Percentiles rank a stretch among this genome's conserved stretches.
phyloP scores from a whole-genome alignment of 2,888 invertebrate genomes.

The Suillia variegata region DNA sequence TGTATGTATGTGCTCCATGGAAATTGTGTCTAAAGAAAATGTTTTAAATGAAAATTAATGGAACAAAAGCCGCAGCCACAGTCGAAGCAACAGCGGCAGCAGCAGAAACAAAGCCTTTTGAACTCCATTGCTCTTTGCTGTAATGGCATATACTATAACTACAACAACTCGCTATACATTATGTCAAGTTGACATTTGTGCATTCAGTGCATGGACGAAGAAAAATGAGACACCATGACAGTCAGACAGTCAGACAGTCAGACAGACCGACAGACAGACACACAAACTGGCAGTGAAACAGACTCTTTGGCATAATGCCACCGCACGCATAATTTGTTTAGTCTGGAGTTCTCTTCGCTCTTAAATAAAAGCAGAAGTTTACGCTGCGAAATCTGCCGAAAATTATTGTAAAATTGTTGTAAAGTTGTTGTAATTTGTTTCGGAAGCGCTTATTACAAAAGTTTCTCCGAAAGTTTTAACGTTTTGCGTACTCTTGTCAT shows the following conservation, averaged over 20 bases:
- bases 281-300: too few relatives aligned
- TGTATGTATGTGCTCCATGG: not conserved
- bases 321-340: not conserved
- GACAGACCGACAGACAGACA: too few relatives aligned
- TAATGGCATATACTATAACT: too few relatives aligned
- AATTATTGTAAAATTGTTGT: not conserved
- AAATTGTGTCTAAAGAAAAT: not conserved
- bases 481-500: too few relatives aligned
- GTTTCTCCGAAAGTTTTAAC: not conserved
- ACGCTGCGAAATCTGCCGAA: not conserved
- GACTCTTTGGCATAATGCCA: not conserved
- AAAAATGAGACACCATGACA: too few relatives aligned
- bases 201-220: too few relatives aligned
- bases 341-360: not conserved
- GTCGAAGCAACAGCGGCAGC: constrained; percentile 2
- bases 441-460: not conserved
- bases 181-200: not conserved
- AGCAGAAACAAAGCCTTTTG: not conserved
- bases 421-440: too few relatives aligned
- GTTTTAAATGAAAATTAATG: not conserved
- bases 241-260: too few relatives aligned
- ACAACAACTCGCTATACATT: too few relatives aligned
- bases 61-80: not conserved
- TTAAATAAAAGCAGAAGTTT: not conserved
- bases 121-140: too few relatives aligned